Evolutionary conservation across 2,888 invertebrate genomes (phyloP), one percentile per base, ranked within the genome.

Genomic region (Melangyna quadrimaculata): DNA sequence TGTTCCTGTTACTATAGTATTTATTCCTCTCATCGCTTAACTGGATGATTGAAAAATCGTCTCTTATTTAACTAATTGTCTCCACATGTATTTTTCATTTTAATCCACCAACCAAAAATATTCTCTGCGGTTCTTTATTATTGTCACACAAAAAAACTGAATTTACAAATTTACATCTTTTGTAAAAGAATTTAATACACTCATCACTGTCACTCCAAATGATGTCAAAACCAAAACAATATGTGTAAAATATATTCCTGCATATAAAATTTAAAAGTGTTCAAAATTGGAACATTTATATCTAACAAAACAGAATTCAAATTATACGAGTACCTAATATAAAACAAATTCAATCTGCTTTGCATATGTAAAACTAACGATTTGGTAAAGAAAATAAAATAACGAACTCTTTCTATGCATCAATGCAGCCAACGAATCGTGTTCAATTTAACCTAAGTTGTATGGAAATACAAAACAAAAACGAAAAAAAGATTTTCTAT

Each of bases 311-410:
- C n/a, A 35, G 8, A 35, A 57, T 24, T 24, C 51, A 12, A 0
- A 51, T 5, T n/a, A 6, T 40, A 1, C 22, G 1, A 2, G 0
- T 9, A 29, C 14, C 51, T 9, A 37, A 14, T 8, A 27, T 6
- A 27, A 70, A 55, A 55, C 37, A 55, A 70, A 59, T 40, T 63
- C 70, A 55, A 61, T 17, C 43, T 22, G 43, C 55, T 79, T 75
- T 71, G 75, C 71, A 84, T 79, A 71, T 79, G 75, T 72, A 55
- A 71, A 79, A 61, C 71, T 53, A 84, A 74, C 78, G 48, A 83
- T 70, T 83, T 78, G 83, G 65, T 65, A 70, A 71, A 75, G 75
- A 75, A 82, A 82, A 82, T 73, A 61, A 78, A 73, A 67, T 75
- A 84, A 74, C 59, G 69, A 71, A 75, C 48, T 75, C 43, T 37